phyloP scores from a whole-genome alignment of 2,797 vertebrate species.

The Bufotes viridis region DNA sequence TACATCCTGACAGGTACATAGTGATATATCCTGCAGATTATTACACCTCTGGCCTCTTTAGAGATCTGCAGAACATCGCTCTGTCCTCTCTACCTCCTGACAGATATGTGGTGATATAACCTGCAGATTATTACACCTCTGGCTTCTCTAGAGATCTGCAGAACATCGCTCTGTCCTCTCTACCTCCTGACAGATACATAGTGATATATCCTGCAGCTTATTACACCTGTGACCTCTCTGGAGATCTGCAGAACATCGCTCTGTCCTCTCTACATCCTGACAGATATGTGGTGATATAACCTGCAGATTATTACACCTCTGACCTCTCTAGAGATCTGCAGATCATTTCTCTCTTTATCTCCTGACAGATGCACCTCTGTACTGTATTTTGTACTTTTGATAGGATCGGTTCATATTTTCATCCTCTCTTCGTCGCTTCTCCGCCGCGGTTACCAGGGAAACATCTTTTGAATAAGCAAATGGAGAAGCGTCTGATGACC shows the following conservation, averaged over 20 bases:
- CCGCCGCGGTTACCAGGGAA: slow-evolving; percentile 42
- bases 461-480: slow-evolving; percentile 55
- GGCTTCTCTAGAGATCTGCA: not conserved
- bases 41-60: not conserved
- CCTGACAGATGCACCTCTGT: not conserved
- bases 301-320: not conserved
- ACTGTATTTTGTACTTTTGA: not conserved
- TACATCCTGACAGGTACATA: too few relatives aligned
- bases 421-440: not conserved
- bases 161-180: not conserved
- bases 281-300: not conserved
- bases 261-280: not conserved
- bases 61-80: not conserved
- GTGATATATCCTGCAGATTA: too few relatives aligned
- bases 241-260: not conserved
- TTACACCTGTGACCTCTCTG: not conserved
- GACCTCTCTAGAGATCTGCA: not conserved
- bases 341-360: not conserved
- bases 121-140: not conserved
- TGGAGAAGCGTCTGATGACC: slow-evolving; percentile 29
- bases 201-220: too few relatives aligned
- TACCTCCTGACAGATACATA: not conserved
- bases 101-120: not conserved
- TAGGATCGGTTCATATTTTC: not conserved
- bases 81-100: not conserved